Evolutionary conservation across 1,140 invertebrate species (phyloP), one percentile per base, ranked within the genome.

Genomic region (Coenobita brevimanus): DNA sequence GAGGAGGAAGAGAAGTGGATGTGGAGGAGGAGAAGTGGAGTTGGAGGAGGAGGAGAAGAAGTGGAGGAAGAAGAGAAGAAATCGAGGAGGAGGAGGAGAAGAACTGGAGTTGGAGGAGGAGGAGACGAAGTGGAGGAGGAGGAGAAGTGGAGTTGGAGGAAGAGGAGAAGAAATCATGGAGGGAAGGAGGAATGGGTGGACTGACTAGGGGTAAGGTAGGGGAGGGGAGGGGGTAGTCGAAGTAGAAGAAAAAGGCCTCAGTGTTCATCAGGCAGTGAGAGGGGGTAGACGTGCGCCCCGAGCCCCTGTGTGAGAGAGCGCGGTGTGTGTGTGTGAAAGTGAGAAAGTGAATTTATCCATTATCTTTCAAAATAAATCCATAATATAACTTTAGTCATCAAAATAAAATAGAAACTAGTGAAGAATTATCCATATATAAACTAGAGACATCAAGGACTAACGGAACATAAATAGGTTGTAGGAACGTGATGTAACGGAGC

Each of bases 131-230:
- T 57, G 46, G 3, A 30, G 50, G 78, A 17, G 54, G 30, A 54
- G 60, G 30, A 67, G 79, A 33, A 36, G 33, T 64, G 79, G n/a
- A 60, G 57, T 27, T 62, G 27, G 79, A 81, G 79, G 46, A 62
- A 24, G 54, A 27, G 64, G 36, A 21, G 78, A 33, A 36, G 6
- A 38, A 67, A 24, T 24, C 17, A 38, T 41, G 60, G 60, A 62
- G 62, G 21, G 46, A 76, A 17, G 64, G 24, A 46, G 67, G 54
- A 50, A 75, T 15, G 24, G 73, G 24, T 57, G 73, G 71, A 36
- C 4, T 30, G 27, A 30, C 24, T n/a, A 15, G 71, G 82, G 60
- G 27, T 27, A 27, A 24, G 50, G 17, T 46, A 54, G 46, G 41
- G 54, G 71, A 78, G 82, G 38, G 27, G 60, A 71, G 57, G 50